Evolutionary conservation across 2,113 vertebrate species (phyloP).

Genomic region (Paedocypris sp.): DNA sequence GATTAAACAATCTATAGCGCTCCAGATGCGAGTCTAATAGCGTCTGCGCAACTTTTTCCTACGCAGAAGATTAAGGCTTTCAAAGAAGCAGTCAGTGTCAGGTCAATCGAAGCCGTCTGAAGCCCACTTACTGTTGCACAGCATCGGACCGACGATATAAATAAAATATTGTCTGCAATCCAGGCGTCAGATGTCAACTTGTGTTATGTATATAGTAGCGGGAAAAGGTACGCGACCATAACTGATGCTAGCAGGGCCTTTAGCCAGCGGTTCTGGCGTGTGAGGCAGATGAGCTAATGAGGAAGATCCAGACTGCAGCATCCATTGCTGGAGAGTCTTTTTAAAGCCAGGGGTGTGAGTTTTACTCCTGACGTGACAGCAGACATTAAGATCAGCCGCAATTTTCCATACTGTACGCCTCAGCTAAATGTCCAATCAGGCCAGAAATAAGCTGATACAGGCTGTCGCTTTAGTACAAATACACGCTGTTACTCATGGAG

Average conservation of each 20-base stretch:
- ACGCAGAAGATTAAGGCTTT: background rate
- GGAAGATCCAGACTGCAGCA: too few species aligned
- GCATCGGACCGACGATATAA: background rate
- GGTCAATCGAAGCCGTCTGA: slow-evolving; percentile 6
- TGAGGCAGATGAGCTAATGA: too few species aligned
- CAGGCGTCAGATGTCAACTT: slow-evolving; percentile 17
- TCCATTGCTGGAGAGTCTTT: too few species aligned
- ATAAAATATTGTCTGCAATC: slow-evolving; percentile 13
- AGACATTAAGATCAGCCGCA: slow-evolving; percentile 24
- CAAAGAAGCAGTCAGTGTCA: background rate
- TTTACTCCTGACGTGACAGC: slow-evolving; percentile 25
- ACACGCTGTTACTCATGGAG: slow-evolving; percentile 13
- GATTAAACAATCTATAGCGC: slow-evolving; percentile 12
- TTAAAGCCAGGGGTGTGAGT: too few species aligned
- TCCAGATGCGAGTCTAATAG: background rate
- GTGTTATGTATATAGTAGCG: background rate
- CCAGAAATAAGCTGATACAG: background rate
- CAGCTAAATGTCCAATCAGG: slow-evolving; percentile 8
- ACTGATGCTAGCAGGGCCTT: too few species aligned
- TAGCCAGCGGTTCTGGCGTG: too few species aligned
- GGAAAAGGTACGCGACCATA: slow-evolving; percentile 3
- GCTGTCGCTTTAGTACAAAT: slow-evolving; percentile 22
- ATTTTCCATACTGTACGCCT: slow-evolving; percentile 20
- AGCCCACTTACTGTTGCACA: background rate
- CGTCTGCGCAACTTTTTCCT: background rate